Evolutionary conservation across 2,797 vertebrate species (phyloP).

Genomic region (Tolypeutes matacus): DNA sequence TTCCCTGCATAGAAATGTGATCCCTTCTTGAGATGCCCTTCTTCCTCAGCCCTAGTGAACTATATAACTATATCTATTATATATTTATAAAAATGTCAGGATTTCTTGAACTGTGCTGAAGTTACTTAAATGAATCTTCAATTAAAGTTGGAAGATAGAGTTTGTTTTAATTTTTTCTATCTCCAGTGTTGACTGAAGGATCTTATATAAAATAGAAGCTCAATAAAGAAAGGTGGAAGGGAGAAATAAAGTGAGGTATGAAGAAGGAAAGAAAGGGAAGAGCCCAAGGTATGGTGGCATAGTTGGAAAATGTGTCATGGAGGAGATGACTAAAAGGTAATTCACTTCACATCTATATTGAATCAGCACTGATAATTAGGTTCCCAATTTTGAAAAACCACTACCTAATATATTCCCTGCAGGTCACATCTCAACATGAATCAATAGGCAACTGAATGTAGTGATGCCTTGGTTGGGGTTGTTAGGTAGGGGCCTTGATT

Average conservation of each 20-base stretch:
- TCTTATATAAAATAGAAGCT: background rate
- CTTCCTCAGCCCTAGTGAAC: background rate
- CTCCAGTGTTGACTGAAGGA: background rate
- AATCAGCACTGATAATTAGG: background rate
- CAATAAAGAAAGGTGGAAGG: background rate
- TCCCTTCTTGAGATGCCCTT: background rate
- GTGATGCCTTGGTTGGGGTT: background rate
- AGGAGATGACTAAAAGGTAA: background rate
- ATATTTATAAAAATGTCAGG: background rate
- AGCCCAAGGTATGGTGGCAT: background rate
- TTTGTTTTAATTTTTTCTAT: conserved; percentile 1
- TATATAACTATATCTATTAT: background rate
- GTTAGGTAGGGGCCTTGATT: background rate
- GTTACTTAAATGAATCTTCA: background rate
- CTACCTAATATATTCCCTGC: background rate
- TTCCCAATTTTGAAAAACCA: conserved; percentile 21
- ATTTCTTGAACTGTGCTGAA: background rate
- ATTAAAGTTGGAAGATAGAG: background rate
- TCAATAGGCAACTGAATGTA: background rate
- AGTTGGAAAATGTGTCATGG: background rate
- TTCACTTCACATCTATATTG: background rate
- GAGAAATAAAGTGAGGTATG: background rate
- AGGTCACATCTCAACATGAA: background rate
- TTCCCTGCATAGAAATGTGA: background rate
- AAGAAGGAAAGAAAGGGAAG: background rate